Percentiles rank a stretch among this genome's conserved stretches.
These are phyloP conservation scores for Monopis laevigella DNA, from an alignment of 2,888 invertebrate genomes.

Conservation along the genomic window DNA sequence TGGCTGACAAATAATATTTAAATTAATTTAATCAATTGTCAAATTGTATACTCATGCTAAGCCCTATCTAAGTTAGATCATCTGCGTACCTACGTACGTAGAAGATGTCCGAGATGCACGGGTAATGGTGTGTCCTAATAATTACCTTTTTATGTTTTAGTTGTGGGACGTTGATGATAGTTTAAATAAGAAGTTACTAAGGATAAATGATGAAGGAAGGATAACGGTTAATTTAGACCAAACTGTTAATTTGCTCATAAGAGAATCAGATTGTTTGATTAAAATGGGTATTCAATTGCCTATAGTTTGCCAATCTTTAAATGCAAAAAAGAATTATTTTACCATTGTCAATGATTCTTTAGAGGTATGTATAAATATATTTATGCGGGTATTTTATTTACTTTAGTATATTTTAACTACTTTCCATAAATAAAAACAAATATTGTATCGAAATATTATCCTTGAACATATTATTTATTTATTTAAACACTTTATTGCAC, in stretches of 20 bases:
- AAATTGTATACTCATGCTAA: too few species aligned
- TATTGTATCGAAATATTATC: too few species aligned
- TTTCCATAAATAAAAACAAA: not conserved
- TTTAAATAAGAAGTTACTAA: slow-evolving; percentile 69
- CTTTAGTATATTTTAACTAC: not conserved
- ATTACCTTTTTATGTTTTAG: slow-evolving; percentile 30
- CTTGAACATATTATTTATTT: too few species aligned
- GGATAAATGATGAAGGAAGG: slow-evolving; percentile 71
- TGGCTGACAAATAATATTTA: too few species aligned
- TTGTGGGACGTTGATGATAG: slow-evolving; percentile 73
- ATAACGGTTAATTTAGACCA: slow-evolving; percentile 81
- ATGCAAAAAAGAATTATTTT: slow-evolving; percentile 81
- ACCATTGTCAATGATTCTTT: slow-evolving; percentile 79
- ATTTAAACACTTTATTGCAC: too few species aligned
- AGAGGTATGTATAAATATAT: slow-evolving; percentile 56
- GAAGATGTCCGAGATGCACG: too few species aligned
- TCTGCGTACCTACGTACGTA: too few species aligned
- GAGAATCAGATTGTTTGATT: slow-evolving; percentile 86
- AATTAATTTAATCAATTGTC: too few species aligned
- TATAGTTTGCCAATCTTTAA: slow-evolving; percentile 80
- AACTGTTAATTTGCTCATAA: slow-evolving; percentile 77
- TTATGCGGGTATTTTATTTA: not conserved
- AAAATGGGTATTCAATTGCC: slow-evolving; percentile 86
- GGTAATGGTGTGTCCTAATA: too few species aligned
- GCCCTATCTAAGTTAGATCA: too few species aligned